Percentiles rank a stretch among this genome's conserved stretches.
Evolutionary conservation across 2,888 invertebrate genomes (phyloP).

Genomic region (Nineta flava): DNA sequence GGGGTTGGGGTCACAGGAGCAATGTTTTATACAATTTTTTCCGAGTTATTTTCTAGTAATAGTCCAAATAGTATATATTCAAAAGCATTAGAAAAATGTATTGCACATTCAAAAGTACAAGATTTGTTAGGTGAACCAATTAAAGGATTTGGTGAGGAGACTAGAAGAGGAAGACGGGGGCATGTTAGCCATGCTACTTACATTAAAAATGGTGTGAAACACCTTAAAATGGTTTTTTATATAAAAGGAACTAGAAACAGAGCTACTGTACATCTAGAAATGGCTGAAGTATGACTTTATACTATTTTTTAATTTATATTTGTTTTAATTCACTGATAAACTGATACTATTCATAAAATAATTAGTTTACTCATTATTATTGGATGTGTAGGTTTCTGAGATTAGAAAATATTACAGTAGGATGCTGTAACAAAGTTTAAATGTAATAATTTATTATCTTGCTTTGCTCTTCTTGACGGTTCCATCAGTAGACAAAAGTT

Average conservation of each 20-base stretch:
- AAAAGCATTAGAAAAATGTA: constrained; percentile 58
- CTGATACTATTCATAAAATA: not conserved
- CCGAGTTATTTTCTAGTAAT: constrained; percentile 74
- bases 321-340: not conserved
- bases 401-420: no score
- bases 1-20: constrained; percentile 69
- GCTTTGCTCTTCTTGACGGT: no score
- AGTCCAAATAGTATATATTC: constrained; percentile 77
- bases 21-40: constrained; percentile 69
- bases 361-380: not conserved
- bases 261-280: constrained; percentile 75
- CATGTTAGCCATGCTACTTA: constrained; percentile 70
- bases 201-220: constrained; percentile 55
- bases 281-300: constrained; percentile 48
- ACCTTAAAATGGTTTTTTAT: constrained; percentile 82
- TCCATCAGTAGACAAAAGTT: no score
- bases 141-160: constrained; percentile 78
- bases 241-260: constrained; percentile 68
- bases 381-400: not conserved
- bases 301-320: not conserved
- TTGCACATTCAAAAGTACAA: constrained; percentile 55
- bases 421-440: no score
- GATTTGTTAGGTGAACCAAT: constrained; percentile 82
- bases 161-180: constrained; percentile 61
- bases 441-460: no score